phyloP scores from a whole-genome alignment of 2,888 invertebrate genomes.

The Acronicta leporina region DNA sequence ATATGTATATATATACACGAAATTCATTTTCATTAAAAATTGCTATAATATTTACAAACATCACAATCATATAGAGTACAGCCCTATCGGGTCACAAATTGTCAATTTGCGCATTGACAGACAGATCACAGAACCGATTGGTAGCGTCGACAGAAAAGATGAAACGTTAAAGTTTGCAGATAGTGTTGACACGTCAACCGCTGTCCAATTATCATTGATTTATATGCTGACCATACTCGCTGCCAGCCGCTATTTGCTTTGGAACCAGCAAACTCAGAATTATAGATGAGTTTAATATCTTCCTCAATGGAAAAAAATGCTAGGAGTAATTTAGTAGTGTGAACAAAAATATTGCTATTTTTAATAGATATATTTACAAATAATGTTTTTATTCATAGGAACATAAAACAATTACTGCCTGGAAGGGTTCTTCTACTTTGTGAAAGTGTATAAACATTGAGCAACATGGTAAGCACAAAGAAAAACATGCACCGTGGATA shows the following conservation, averaged over 20 bases:
- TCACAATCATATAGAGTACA: too few relatives aligned
- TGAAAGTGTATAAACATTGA: too few relatives aligned
- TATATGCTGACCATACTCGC: constrained; percentile 54
- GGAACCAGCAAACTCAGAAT: too few relatives aligned
- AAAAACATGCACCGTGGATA: too few relatives aligned
- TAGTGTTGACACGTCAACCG: constrained; percentile 54
- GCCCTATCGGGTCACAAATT: constrained; percentile 12
- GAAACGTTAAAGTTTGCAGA: constrained; percentile 24
- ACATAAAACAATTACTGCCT: too few relatives aligned
- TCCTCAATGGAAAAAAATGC: constrained; percentile 4
- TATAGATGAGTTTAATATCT: constrained; percentile 23
- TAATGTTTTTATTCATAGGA: too few relatives aligned
- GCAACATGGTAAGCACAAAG: too few relatives aligned
- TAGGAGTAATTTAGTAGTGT: background rate
- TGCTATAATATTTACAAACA: background rate
- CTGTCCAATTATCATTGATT: constrained; percentile 60
- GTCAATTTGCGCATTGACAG: constrained; percentile 27
- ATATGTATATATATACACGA: too few relatives aligned
- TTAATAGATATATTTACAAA: too few relatives aligned
- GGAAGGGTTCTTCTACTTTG: too few relatives aligned
- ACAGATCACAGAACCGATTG: constrained; percentile 4
- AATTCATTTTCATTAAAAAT: background rate
- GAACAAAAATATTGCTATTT: background rate
- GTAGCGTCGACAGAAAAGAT: constrained; percentile 39
- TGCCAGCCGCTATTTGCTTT: constrained; percentile 36